Evolutionary conservation across 2,888 invertebrate species (phyloP).

Genomic region (Dione juno): DNA sequence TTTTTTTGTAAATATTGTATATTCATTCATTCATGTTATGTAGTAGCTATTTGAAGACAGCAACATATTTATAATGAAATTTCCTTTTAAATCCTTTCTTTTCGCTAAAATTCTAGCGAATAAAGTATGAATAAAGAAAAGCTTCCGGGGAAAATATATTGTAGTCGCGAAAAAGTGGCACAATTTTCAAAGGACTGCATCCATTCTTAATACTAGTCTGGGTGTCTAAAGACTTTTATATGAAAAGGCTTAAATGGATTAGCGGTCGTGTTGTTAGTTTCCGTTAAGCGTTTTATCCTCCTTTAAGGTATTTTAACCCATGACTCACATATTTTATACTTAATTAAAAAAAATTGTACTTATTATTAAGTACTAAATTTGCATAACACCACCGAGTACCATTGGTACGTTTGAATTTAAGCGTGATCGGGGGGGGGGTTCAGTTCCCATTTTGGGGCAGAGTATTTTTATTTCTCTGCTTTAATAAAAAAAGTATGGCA

Average conservation of each 20-base stretch:
- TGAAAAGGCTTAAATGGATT: conserved; percentile 36
- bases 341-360: too few species aligned
- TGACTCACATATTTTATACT: too few species aligned
- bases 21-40: too few species aligned
- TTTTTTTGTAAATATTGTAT: too few species aligned
- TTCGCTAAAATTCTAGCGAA: conserved; percentile 20
- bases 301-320: neutral
- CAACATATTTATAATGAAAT: conserved; percentile 18
- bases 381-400: too few species aligned
- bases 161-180: conserved; percentile 33
- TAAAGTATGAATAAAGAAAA: conserved; percentile 37
- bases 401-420: too few species aligned
- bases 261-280: conserved; percentile 20
- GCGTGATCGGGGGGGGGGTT: too few species aligned
- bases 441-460: too few species aligned
- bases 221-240: conserved; percentile 41
- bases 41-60: conserved; percentile 3
- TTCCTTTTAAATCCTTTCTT: conserved; percentile 10
- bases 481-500: too few species aligned
- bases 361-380: too few species aligned
- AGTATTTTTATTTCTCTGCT: too few species aligned
- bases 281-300: conserved; percentile 9
- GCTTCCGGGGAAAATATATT: conserved; percentile 35
- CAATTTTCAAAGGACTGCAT: conserved; percentile 40
- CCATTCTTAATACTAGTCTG: conserved; percentile 32